A percentile compares a stretch with the other conserved stretches of the same genome.
Evolutionary conservation across 2,797 vertebrate species (phyloP).

Genomic region (Astyanax mexicanus): DNA sequence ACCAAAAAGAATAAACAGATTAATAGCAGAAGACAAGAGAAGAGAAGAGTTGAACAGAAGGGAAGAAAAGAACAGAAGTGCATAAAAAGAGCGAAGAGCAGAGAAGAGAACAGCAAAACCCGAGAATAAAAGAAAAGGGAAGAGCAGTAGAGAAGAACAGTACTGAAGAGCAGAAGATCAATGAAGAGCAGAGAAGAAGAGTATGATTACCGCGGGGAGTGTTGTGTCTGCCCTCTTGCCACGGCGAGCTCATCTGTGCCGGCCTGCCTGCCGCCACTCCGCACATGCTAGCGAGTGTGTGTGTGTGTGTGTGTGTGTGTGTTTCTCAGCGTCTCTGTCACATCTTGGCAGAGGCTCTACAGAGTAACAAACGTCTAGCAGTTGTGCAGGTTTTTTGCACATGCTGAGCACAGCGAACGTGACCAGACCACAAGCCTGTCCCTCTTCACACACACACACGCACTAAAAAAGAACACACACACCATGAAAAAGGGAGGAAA

Average conservation of each 20-base stretch:
- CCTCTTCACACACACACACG: slow-evolving; percentile 34
- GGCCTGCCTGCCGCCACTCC: slow-evolving; percentile 66
- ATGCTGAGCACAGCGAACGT: slow-evolving; percentile 66
- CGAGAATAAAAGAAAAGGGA: not conserved
- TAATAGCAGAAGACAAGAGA: not conserved
- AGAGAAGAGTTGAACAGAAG: not conserved
- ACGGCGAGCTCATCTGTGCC: slow-evolving; percentile 81
- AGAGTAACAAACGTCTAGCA: slow-evolving; percentile 67
- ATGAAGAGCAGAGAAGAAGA: slow-evolving; percentile 1
- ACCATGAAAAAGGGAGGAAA: slow-evolving; percentile 22
- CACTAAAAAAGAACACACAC: not conserved
- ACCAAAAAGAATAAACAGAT: not conserved
- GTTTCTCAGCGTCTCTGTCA: slow-evolving; percentile 70
- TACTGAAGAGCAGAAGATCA: not conserved
- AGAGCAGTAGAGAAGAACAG: not conserved
- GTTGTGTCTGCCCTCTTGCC: slow-evolving; percentile 60
- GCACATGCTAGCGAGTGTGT: slow-evolving; percentile 67
- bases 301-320: slow-evolving; percentile 71
- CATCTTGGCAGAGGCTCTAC: slow-evolving; percentile 68
- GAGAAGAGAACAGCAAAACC: not conserved
- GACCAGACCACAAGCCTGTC: slow-evolving; percentile 68
- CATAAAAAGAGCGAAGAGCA: not conserved
- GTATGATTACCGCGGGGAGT: slow-evolving; percentile 54
- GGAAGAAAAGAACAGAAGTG: not conserved
- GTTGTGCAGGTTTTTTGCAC: slow-evolving; percentile 69